Evolutionary conservation across 2,797 vertebrate genomes (phyloP).

Genomic region (Darevskia nairensis): DNA sequence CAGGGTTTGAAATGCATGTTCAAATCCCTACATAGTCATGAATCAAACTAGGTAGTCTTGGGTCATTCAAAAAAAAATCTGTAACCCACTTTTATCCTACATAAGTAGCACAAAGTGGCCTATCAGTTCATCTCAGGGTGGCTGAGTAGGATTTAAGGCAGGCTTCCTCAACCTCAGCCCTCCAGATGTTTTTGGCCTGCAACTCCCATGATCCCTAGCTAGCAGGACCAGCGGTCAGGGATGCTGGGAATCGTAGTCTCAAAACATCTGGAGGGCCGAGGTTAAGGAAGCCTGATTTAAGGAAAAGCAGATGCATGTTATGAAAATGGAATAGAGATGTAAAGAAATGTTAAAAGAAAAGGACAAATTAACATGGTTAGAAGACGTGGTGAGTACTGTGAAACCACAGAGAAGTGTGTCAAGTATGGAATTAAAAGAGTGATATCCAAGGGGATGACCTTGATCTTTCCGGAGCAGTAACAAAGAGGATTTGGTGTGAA

Average conservation of each 20-base stretch:
- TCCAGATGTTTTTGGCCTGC: too few species aligned
- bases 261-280: too few species aligned
- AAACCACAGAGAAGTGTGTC: neutral
- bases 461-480: neutral
- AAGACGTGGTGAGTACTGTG: neutral
- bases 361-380: neutral
- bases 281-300: neutral
- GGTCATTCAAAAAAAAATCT: neutral
- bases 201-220: too few species aligned
- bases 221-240: too few species aligned
- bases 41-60: neutral
- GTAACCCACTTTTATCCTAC: neutral
- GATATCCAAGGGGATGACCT: too few species aligned
- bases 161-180: too few species aligned
- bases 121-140: neutral
- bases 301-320: neutral
- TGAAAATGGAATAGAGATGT: too few species aligned
- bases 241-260: too few species aligned
- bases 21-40: neutral
- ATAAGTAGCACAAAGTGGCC: neutral
- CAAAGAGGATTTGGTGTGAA: too few species aligned
- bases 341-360: neutral
- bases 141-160: neutral
- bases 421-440: neutral
- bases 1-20: neutral